Evolutionary conservation across 1,140 invertebrate species (phyloP).

Genomic region (Helicoverpa armigera): DNA sequence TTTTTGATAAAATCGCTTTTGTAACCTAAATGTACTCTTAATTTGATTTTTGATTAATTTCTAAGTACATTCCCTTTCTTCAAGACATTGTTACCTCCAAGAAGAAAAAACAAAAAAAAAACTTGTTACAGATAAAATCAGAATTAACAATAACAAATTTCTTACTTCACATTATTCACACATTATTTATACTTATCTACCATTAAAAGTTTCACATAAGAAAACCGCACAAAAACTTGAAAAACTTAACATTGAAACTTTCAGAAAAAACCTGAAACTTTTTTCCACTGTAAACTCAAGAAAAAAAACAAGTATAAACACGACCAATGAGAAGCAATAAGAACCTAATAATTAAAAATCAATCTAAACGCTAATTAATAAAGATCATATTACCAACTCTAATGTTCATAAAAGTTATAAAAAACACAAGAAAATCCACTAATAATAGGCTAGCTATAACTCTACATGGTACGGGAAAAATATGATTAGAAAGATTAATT

Average conservation of each 20-base stretch:
- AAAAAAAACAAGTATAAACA: neutral
- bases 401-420: neutral
- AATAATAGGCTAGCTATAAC: slow-evolving; percentile 1
- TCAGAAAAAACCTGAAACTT: too few species aligned
- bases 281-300: neutral
- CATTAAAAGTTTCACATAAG: too few species aligned
- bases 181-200: too few species aligned
- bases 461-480: slow-evolving; percentile 6
- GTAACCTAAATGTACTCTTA: slow-evolving; percentile 9
- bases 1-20: slow-evolving; percentile 38
- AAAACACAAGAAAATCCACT: slow-evolving; percentile 10
- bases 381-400: neutral
- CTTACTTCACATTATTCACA: too few species aligned
- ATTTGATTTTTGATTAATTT: slow-evolving; percentile 20
- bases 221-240: too few species aligned
- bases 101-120: too few species aligned
- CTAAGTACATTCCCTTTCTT: neutral
- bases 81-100: too few species aligned
- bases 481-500: slow-evolving; percentile 26
- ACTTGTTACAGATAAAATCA: too few species aligned
- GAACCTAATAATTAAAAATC: neutral
- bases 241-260: too few species aligned
- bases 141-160: too few species aligned
- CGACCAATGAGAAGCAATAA: neutral
- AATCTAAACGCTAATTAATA: neutral